phyloP scores from a whole-genome alignment of 2,113 vertebrate species.

The Microtus pennsylvanicus region DNA sequence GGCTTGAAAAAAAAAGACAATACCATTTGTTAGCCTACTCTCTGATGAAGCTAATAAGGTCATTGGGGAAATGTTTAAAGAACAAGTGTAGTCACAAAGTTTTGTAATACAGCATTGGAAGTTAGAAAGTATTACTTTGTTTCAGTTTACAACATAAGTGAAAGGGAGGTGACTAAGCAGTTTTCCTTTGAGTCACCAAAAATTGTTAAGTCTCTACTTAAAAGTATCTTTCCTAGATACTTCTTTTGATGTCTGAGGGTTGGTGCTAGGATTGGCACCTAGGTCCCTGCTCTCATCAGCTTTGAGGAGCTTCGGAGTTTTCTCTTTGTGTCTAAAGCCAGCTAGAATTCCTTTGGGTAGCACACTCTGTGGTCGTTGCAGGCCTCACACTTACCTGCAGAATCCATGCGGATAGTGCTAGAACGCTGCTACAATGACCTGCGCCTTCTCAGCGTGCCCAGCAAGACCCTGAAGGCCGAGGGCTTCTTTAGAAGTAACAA shows the following conservation, averaged over 20 bases:
- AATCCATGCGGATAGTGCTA: conserved; percentile 96
- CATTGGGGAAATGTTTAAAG: not conserved
- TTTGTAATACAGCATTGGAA: not conserved
- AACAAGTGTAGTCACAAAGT: conserved; percentile 28
- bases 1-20: not conserved
- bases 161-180: not conserved
- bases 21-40: not conserved
- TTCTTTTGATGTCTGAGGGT: not conserved
- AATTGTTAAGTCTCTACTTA: conserved; percentile 12
- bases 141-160: not conserved
- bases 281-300: not conserved
- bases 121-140: not conserved
- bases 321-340: conserved; percentile 20
- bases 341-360: conserved; percentile 36
- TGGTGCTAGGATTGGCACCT: not conserved
- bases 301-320: conserved; percentile 38
- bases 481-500: conserved; percentile 99
- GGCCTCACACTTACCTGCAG: conserved; percentile 92
- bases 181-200: conserved; percentile 40
- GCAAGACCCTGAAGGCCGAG: conserved; percentile 97
- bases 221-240: conserved; percentile 17
- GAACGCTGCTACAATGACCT: conserved; percentile 99
- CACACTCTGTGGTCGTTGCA: conserved; percentile 69
- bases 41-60: not conserved
- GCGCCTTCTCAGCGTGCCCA: conserved; percentile 94